Conservation (phyloP, 2,113 vertebrate genomes). For the Hypocryptadius cinnamomeus region DNA sequence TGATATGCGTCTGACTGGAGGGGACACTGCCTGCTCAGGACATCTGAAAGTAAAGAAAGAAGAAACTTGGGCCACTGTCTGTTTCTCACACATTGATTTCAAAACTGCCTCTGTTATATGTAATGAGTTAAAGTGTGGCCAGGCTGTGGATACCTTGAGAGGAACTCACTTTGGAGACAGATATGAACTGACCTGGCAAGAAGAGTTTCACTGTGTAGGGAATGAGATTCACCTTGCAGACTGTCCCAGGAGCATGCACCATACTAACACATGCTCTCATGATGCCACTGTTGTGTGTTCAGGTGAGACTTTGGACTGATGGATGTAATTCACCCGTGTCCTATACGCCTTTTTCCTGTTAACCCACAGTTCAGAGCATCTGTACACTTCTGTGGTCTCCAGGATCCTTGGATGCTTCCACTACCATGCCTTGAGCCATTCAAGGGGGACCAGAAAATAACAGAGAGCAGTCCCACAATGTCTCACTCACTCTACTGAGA, state of each 20-base stretch:
- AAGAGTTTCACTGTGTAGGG: conserved; percentile 64
- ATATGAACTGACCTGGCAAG: conserved; percentile 56
- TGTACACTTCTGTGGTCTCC: background rate
- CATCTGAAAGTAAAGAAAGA: conserved; percentile 61
- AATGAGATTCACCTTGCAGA: conserved; percentile 52
- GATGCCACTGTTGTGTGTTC: conserved; percentile 63
- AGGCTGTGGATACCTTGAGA: background rate
- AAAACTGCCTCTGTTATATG: conserved; percentile 66
- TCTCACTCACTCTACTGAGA: background rate
- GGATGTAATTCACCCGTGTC: background rate
- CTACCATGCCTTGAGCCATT: background rate
- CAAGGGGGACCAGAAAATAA: background rate
- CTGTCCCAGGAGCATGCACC: conserved; percentile 37
- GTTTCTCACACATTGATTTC: conserved; percentile 64
- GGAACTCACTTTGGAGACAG: conserved; percentile 38
- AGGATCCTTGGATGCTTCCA: background rate
- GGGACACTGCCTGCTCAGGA: conserved; percentile 64
- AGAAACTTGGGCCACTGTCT: conserved; percentile 53
- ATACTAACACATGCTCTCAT: conserved; percentile 5
- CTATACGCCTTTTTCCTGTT: background rate
- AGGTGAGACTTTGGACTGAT: conserved; percentile 56
- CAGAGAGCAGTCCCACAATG: background rate
- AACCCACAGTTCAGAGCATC: background rate
- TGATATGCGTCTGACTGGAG: conserved; percentile 43
- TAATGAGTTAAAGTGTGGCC: conserved; percentile 65